Evolutionary conservation across 1,140 invertebrate genomes (phyloP), one percentile per base, ranked within the genome.

Genomic region (Heliconius hermathena): DNA sequence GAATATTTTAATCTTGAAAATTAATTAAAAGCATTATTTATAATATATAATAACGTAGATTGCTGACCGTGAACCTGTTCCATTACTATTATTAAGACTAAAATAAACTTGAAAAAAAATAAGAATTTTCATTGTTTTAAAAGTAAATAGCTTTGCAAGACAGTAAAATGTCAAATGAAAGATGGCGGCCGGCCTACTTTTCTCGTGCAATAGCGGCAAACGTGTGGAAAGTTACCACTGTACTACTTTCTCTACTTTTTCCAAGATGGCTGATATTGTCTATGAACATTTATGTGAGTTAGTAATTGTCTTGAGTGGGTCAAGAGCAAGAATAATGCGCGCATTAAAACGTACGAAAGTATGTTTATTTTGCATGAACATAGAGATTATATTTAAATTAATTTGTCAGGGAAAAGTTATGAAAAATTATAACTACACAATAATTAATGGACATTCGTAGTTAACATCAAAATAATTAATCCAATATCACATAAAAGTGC

Each of bases 201-300:
- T 93, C 89, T 89, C 89, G 86, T 87, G 88, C 90, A 90, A 87
- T 90, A 88, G 86, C 88, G 83, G 86, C 83, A 87, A 87, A 87
- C 89, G 92, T 88, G 87, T 94, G 92, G 93, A 94, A 94, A 94
- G 93, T 94, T 94, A 92, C 90, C 83, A 83, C 84, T 92, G 93
- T 91, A 93, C 93, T 94, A 94, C 93, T 94, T 94, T 94, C 93
- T 93, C 93, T 91, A 93, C 93, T 94, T 93, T 94, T 94, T 93
- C 92, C 91, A 93, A 93, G 87, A 93, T 93, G 92, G 93, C 90
- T 80, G 89, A 83, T 86, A 82, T 89, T 90, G 85, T 89, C 88
- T 87, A 88, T 87, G 88, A 85, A 86, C 86, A 85, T 89, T 89
- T 81, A 86, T 86, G 87, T 79, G 71, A 77, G 73, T 36, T 36